Evolutionary conservation across 1,140 invertebrate genomes (phyloP).

Genomic region (Apis laboriosa): DNA sequence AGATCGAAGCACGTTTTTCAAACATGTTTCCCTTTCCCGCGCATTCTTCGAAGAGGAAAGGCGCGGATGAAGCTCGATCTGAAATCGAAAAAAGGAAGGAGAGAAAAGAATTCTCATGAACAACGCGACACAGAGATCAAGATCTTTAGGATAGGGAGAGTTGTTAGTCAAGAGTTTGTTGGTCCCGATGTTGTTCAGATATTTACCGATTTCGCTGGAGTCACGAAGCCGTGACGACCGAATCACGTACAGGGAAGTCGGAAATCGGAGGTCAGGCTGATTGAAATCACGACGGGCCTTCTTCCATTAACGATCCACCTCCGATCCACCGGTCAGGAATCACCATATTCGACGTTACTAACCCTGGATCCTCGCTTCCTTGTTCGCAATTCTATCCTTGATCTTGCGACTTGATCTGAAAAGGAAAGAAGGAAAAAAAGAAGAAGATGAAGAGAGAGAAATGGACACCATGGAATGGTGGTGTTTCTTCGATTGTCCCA

Average conservation of each 20-base stretch:
- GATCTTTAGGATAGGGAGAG: neutral
- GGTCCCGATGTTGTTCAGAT: neutral
- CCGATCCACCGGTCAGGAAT: neutral
- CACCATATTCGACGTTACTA: slow-evolving; percentile 39
- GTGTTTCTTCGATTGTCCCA: neutral
- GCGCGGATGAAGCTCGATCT: no score
- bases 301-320: slow-evolving; percentile 25
- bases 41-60: no score
- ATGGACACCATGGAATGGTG: neutral
- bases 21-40: no score
- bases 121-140: neutral
- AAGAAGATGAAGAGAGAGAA: neutral
- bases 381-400: neutral
- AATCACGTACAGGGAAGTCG: slow-evolving; percentile 26
- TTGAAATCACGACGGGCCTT: slow-evolving; percentile 32
- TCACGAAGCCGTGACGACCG: neutral
- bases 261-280: slow-evolving; percentile 5
- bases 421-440: no score
- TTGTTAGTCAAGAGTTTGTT: no score
- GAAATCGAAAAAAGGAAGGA: no score
- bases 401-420: no score
- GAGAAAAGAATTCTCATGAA: neutral
- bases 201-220: slow-evolving; percentile 2
- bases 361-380: slow-evolving; percentile 22
- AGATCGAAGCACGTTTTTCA: no score